A percentile compares a stretch with the other conserved stretches of the same genome.
phyloP scores from a whole-genome alignment of 2,113 vertebrate genomes.

The Uropsilus gracilis region DNA sequence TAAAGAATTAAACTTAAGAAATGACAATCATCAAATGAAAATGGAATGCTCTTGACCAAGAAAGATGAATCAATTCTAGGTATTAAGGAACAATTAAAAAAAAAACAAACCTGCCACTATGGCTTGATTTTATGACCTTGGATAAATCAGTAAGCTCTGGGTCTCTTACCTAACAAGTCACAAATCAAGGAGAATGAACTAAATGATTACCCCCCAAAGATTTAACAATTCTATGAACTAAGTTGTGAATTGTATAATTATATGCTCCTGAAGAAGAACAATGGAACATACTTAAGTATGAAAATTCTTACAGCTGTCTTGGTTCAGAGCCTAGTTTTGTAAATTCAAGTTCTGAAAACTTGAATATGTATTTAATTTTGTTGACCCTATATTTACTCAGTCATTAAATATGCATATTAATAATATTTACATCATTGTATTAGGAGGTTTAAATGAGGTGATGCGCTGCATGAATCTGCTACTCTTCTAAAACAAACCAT shows the following conservation, averaged over 20 bases:
- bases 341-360: background rate
- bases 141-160: background rate
- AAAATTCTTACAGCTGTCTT: background rate
- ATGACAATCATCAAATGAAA: background rate
- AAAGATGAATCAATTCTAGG: background rate
- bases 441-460: background rate
- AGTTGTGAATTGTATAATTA: background rate
- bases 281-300: background rate
- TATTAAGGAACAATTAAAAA: background rate
- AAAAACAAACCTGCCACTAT: background rate
- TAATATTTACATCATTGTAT: background rate
- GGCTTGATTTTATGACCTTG: background rate
- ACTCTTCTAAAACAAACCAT: background rate
- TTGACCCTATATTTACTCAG: background rate
- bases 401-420: background rate
- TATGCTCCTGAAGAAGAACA: background rate
- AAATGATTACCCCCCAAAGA: background rate
- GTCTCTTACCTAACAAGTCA: background rate
- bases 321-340: background rate
- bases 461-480: background rate
- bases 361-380: background rate
- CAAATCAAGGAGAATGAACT: background rate
- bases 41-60: background rate
- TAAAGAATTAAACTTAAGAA: background rate
- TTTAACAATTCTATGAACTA: background rate